A percentile compares a stretch with the other conserved stretches of the same genome.
These are phyloP conservation scores for Vanessa cardui DNA, from an alignment of 2,888 invertebrate species.

Conservation along the genomic window DNA sequence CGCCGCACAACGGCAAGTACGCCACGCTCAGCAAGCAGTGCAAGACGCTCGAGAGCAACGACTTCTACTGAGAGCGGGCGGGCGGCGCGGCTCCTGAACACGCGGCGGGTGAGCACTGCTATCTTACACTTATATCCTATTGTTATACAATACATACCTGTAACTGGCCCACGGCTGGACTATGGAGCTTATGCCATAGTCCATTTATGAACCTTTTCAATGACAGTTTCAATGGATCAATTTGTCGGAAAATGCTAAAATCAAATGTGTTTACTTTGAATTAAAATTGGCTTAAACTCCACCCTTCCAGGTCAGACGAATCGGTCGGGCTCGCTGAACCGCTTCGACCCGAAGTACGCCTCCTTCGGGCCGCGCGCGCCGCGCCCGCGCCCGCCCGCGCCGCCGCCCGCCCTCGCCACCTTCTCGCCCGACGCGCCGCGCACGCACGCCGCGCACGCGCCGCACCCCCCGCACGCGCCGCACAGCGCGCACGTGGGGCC, in stretches of 20 bases:
- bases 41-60: conserved; percentile 96
- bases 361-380: conserved; percentile 80
- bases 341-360: conserved; percentile 84
- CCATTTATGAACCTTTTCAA: too few relatives aligned
- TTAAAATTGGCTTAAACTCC: too few relatives aligned
- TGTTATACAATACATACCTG: too few relatives aligned
- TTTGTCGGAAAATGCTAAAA: too few relatives aligned
- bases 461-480: conserved; percentile 11
- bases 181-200: too few relatives aligned
- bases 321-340: conserved; percentile 79
- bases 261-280: too few relatives aligned
- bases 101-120: conserved; percentile 47
- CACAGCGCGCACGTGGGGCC: conserved; percentile 20
- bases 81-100: conserved; percentile 77
- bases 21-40: conserved; percentile 97
- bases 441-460: conserved; percentile 24
- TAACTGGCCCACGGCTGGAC: too few relatives aligned
- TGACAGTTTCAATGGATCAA: too few relatives aligned
- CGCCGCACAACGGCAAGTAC: conserved; percentile 93
- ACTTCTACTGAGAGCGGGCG: conserved; percentile 96
- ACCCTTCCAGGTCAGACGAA: conserved; percentile 59
- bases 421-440: conserved; percentile 53
- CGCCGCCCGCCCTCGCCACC: conserved; percentile 63
- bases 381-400: conserved; percentile 72
- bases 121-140: too few relatives aligned